Conservation (phyloP, 92 coral and sea anemone species). For the Bergia puertoricense region DNA sequence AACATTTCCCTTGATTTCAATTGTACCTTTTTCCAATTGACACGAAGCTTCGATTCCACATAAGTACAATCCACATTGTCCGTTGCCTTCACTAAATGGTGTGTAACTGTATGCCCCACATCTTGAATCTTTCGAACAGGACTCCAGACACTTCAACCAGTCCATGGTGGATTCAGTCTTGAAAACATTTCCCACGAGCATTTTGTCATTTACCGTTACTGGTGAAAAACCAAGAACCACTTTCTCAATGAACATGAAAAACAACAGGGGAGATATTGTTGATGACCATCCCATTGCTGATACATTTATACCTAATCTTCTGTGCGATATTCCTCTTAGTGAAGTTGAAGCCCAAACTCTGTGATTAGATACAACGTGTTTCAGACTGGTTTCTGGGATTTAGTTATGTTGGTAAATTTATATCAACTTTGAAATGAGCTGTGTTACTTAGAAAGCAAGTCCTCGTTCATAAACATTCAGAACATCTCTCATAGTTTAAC, state of each 20-base stretch:
- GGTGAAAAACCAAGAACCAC: background rate
- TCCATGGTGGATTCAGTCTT: background rate
- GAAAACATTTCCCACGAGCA: background rate
- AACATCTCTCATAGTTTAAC: background rate
- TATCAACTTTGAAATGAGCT: background rate
- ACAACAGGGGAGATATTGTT: background rate
- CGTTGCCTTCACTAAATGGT: background rate
- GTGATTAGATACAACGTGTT: background rate
- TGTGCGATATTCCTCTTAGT: background rate
- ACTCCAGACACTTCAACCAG: constrained; percentile 32
- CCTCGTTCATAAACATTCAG: background rate
- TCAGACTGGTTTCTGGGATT: background rate
- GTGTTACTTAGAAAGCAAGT: background rate
- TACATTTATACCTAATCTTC: background rate
- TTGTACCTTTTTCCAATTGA: background rate
- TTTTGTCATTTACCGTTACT: constrained; percentile 5
- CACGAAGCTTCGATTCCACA: background rate
- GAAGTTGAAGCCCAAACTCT: background rate
- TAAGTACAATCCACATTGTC: background rate
- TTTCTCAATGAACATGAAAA: background rate
- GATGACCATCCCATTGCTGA: background rate
- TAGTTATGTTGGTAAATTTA: background rate
- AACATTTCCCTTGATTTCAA: constrained; percentile 1
- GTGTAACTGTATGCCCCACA: constrained; percentile 16
- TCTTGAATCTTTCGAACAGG: constrained; percentile 4